Evolutionary conservation across 2,113 vertebrate genomes (phyloP).

Genomic region (Pao palembangensis): DNA sequence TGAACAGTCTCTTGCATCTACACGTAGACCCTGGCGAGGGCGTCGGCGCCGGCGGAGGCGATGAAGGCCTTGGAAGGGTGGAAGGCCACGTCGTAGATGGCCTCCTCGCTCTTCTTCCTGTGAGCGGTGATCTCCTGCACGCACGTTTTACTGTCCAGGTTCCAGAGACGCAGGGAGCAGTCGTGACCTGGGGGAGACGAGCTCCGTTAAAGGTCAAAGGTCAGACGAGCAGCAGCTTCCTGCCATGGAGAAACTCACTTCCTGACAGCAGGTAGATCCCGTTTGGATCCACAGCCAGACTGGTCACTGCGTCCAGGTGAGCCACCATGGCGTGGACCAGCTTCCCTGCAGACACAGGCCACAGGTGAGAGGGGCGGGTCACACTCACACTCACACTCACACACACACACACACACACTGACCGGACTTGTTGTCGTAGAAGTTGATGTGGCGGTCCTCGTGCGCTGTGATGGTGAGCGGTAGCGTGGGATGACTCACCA

Average conservation of each 20-base stretch:
- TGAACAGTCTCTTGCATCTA: slow-evolving; percentile 62
- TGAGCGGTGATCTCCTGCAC: slow-evolving; percentile 99
- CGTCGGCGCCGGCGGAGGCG: slow-evolving; percentile 96
- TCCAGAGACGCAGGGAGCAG: slow-evolving; percentile 98
- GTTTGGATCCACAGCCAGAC: slow-evolving; percentile 97
- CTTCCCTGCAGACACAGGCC: slow-evolving; percentile 80
- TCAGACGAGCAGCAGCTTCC: too few relatives aligned
- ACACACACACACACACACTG: slow-evolving; percentile 15
- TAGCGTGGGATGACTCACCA: slow-evolving; percentile 97
- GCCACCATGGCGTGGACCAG: slow-evolving; percentile 98
- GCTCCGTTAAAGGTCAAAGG: accelerated
- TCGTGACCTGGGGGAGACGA: slow-evolving; percentile 83
- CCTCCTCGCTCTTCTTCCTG: slow-evolving; percentile 98
- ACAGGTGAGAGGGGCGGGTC: neutral
- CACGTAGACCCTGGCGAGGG: slow-evolving; percentile 97
- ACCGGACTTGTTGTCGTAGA: slow-evolving; percentile 99
- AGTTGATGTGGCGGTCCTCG: slow-evolving; percentile 97
- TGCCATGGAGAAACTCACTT: slow-evolving; percentile 86
- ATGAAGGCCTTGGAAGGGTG: slow-evolving; percentile 99
- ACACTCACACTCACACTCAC: neutral
- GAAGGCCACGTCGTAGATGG: slow-evolving; percentile 99
- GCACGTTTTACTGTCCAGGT: slow-evolving; percentile 98
- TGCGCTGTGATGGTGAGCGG: slow-evolving; percentile 96
- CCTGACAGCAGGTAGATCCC: slow-evolving; percentile 99
- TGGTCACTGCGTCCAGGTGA: slow-evolving; percentile 97